Conservation (phyloP, 2,113 vertebrate genomes). For the Polypterus bichir region DNA sequence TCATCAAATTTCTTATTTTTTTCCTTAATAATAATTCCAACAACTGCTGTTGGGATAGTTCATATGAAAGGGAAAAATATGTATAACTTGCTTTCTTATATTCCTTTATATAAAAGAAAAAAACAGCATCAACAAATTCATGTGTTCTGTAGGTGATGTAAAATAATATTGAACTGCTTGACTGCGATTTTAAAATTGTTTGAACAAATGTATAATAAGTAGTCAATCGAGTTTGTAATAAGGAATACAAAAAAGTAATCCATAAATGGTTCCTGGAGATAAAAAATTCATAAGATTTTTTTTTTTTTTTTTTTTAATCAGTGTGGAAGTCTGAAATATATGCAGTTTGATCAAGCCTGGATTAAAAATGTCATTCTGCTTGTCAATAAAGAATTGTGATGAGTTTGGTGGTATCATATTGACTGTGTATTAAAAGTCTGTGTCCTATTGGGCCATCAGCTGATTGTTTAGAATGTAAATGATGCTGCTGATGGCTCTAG, state of each 20-base stretch:
- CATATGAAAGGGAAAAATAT: too few relatives aligned
- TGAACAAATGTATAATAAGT: too few relatives aligned
- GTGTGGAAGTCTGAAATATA: constrained; percentile 53
- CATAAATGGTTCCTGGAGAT: constrained; percentile 29
- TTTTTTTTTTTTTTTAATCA: constrained; percentile 34
- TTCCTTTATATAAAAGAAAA: too few relatives aligned
- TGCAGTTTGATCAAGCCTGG: constrained; percentile 51
- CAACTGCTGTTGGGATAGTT: too few relatives aligned
- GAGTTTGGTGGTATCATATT: constrained; percentile 56
- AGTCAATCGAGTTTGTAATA: neutral
- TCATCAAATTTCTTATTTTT: too few relatives aligned
- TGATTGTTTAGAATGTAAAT: constrained; percentile 96
- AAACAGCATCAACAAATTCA: too few relatives aligned
- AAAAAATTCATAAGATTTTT: constrained; percentile 51
- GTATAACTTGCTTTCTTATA: too few relatives aligned
- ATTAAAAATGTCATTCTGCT: constrained; percentile 57
- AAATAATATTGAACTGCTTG: too few relatives aligned
- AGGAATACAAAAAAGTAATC: constrained; percentile 23
- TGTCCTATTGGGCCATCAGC: constrained; percentile 71
- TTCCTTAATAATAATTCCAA: too few relatives aligned
- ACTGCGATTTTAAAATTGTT: too few relatives aligned
- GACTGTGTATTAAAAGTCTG: constrained; percentile 75
- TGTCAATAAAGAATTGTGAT: constrained; percentile 59
- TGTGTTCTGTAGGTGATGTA: too few relatives aligned
- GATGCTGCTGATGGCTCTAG: constrained; percentile 80